Evolutionary conservation across 2,888 invertebrate genomes (phyloP), one percentile per base, ranked within the genome.

Genomic region (Yponomeuta cagnagella): DNA sequence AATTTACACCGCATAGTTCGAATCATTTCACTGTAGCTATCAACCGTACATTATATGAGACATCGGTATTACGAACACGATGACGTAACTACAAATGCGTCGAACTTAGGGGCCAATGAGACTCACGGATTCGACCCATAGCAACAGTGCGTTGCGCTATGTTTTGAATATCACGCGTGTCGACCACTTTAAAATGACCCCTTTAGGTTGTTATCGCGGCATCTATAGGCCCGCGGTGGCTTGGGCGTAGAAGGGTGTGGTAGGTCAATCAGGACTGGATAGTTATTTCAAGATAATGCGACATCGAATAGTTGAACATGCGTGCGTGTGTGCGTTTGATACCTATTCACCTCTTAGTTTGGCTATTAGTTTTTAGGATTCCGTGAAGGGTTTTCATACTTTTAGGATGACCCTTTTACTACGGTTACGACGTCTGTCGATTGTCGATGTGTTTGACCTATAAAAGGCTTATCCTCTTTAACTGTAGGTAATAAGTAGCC

Each of bases 71-170:
- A 33, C 33, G 3, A 5, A 2, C 0, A 15, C 12, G 52, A 58
- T 58, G 52, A 58, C 52, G 52, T 58, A 12, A 58, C 52, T 12
- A 15, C 15, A 58, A 15, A 58, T 58, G 52, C 52, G 12, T 12
- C 15, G 52, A 43, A 43, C 43, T 43, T 43, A 43, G 43, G 37
- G 37, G 37, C 31, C 31, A 37, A 64, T 64, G 64, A 8, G 64
- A 64, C 30, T 64, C 64, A 5, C n/a, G 64, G 64, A 23, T 6
- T 23, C 68, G 58, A 81, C 81, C 80, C 88, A 77, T 89, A 82
- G 88, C 84, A 89, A 89, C 88, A 84, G 81, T 88, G 86, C 88
- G 87, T 83, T 78, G 78, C 72, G 73, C 70, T 69, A 12, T 58
- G 15, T 58, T 71, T 68, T 72, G 68, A 72, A 70, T 70, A 67